Evolutionary conservation across 2,113 vertebrate species (phyloP).

Genomic region (Clarias magur): DNA sequence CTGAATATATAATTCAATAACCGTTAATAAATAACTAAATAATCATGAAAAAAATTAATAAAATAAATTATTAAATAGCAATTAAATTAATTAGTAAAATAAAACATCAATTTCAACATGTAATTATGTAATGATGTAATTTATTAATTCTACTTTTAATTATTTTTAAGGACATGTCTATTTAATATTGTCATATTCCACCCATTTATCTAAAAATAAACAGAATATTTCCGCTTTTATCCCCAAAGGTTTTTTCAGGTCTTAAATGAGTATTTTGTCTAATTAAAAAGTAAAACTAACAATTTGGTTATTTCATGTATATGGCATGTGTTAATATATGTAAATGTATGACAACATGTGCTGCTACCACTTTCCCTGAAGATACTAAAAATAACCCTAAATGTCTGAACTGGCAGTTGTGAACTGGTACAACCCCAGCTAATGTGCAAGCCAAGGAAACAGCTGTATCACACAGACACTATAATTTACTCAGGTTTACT

Average conservation of each 20-base stretch:
- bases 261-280: not conserved
- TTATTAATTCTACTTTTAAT: too few species aligned
- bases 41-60: too few species aligned
- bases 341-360: not conserved
- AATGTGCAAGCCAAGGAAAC: not conserved
- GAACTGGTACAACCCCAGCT: not conserved
- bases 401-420: not conserved
- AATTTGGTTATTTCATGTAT: not conserved
- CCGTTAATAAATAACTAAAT: too few species aligned
- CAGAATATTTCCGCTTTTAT: too few species aligned
- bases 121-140: too few species aligned
- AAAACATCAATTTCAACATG: too few species aligned
- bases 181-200: too few species aligned
- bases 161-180: not conserved
- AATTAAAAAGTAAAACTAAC: not conserved
- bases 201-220: not conserved
- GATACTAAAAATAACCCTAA: not conserved
- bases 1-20: too few species aligned
- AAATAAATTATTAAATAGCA: too few species aligned
- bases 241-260: not conserved
- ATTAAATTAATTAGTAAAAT: too few species aligned
- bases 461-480: not conserved
- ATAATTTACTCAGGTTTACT: not conserved
- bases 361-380: not conserved
- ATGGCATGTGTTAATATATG: not conserved